These are phyloP conservation scores for Monochamus alternatus DNA, from an alignment of 2,888 invertebrate species.

Conservation along the genomic window DNA sequence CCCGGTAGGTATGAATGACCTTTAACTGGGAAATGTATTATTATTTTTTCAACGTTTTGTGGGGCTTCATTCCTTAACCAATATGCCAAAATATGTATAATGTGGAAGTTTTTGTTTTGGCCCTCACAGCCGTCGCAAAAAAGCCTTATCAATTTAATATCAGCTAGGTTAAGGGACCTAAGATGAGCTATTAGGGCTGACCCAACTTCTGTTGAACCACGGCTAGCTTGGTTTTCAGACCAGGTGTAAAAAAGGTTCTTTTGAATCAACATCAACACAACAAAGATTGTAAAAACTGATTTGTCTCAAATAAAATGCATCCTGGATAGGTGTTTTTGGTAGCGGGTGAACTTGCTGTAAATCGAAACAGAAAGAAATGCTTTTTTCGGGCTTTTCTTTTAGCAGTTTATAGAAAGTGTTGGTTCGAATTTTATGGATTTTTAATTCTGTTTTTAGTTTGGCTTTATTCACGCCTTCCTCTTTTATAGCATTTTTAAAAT, in stretches of 20 bases:
- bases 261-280: constrained; percentile 1
- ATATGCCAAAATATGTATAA: constrained; percentile 7
- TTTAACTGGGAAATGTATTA: constrained; percentile 24
- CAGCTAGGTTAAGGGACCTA: neutral
- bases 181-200: neutral
- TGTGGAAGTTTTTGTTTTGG: neutral
- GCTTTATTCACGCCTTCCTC: neutral
- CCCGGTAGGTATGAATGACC: constrained; percentile 9
- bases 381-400: neutral
- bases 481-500: constrained; percentile 15
- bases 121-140: neutral
- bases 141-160: neutral
- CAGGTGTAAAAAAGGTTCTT: neutral
- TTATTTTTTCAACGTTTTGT: constrained; percentile 6
- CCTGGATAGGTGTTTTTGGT: constrained; percentile 1
- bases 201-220: constrained; percentile 17
- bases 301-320: neutral
- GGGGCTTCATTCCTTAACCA: neutral
- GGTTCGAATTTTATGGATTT: constrained; percentile 5
- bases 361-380: constrained; percentile 6
- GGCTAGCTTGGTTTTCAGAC: constrained; percentile 11
- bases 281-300: neutral
- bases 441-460: neutral
- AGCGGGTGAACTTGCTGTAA: constrained; percentile 15
- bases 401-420: neutral